Evolutionary conservation across 2,797 vertebrate species (phyloP).

Genomic region (Oceanodroma leucorhoa): DNA sequence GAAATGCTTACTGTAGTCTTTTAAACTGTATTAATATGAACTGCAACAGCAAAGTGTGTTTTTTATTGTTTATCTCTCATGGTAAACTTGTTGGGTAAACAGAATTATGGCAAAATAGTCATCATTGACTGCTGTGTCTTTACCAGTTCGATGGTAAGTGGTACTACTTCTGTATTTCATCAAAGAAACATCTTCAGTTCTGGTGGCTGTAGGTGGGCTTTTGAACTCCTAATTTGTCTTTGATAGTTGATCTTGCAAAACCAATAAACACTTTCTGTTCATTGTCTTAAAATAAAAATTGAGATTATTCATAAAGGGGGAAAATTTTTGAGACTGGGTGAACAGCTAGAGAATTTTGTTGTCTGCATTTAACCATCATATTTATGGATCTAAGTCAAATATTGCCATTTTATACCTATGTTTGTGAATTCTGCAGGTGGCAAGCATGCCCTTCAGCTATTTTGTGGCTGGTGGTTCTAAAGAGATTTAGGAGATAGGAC

Average conservation of each 20-base stretch:
- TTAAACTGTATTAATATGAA: background rate
- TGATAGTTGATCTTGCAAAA: background rate
- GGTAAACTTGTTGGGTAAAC: background rate
- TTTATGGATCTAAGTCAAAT: background rate
- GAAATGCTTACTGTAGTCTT: background rate
- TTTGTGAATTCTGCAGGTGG: background rate
- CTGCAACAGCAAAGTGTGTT: background rate
- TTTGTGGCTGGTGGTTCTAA: background rate
- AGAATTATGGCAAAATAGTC: background rate
- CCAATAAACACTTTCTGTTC: background rate
- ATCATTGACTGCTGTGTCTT: background rate
- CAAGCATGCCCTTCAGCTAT: background rate
- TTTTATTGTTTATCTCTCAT: constrained; percentile 3
- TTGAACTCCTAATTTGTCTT: background rate
- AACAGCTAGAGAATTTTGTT: background rate
- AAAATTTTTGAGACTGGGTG: background rate
- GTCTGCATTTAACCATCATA: background rate
- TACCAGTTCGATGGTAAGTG: background rate
- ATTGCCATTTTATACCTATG: background rate
- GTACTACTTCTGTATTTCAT: background rate
- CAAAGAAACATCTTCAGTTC: background rate
- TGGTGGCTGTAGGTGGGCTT: background rate
- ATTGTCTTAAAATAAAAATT: background rate
- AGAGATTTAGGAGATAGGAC: background rate
- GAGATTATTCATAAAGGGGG: background rate